Conservation (phyloP, 2,888 invertebrate species). For the Geotrupes spiniger region DNA sequence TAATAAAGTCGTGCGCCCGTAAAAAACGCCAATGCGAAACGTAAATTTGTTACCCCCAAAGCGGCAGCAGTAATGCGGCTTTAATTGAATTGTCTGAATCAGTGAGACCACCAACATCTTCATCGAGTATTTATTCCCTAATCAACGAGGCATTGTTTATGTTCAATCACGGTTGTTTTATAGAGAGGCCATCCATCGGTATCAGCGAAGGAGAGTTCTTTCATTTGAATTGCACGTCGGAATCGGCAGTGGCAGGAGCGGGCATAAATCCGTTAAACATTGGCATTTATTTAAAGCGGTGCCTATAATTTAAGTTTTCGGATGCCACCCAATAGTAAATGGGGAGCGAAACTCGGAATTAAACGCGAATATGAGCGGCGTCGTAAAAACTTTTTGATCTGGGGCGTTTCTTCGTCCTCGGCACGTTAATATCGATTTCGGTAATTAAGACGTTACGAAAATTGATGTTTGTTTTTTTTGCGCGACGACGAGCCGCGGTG, state of each 20-base stretch:
- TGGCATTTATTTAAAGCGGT: conserved; percentile 45
- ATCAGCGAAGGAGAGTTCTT: conserved; percentile 36
- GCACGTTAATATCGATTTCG: background rate
- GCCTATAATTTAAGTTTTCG: conserved; percentile 39
- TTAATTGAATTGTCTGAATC: conserved; percentile 48
- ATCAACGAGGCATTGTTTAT: conserved; percentile 48
- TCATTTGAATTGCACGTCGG: conserved; percentile 48
- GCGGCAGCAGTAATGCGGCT: conserved; percentile 27
- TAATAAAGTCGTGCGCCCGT: too few relatives aligned
- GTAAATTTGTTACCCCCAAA: conserved; percentile 20
- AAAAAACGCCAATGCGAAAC: background rate
- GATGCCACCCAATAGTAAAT: conserved; percentile 31
- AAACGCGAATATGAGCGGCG: conserved; percentile 16
- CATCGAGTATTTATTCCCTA: conserved; percentile 47
- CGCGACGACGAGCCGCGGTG: too few relatives aligned
- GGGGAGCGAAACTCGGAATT: conserved; percentile 20
- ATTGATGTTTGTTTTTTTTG: conserved; percentile 5
- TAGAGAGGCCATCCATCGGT: conserved; percentile 38
- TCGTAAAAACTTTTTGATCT: background rate
- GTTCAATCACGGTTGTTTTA: conserved; percentile 44
- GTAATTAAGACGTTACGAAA: conserved; percentile 16
- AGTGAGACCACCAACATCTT: conserved; percentile 45
- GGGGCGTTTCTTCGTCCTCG: background rate
- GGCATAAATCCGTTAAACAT: conserved; percentile 46
- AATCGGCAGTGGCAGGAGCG: conserved; percentile 22